phyloP scores from a whole-genome alignment of 1,140 invertebrate species.

The Pseudomyrmex sp. region DNA sequence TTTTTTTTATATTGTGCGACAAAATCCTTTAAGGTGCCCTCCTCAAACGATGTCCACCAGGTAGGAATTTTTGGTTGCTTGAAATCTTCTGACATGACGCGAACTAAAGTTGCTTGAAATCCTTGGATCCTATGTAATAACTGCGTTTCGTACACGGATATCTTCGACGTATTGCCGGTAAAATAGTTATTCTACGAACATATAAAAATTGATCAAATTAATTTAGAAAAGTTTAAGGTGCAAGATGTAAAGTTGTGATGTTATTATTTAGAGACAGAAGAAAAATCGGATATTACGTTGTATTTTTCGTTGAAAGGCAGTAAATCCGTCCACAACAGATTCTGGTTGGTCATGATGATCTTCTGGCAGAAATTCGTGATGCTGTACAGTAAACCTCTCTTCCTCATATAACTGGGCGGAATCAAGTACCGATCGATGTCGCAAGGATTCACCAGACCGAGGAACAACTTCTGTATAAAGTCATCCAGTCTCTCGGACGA shows the following conservation, averaged over 20 bases:
- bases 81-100: slow-evolving; percentile 66
- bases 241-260: background rate
- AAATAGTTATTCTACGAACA: background rate
- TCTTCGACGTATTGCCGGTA: background rate
- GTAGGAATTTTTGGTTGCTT: slow-evolving; percentile 73
- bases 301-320: slow-evolving; percentile 67
- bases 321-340: slow-evolving; percentile 67
- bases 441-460: slow-evolving; percentile 74
- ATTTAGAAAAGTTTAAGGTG: background rate
- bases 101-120: slow-evolving; percentile 69
- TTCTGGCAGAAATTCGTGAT: slow-evolving; percentile 79
- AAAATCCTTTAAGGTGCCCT: slow-evolving; percentile 77
- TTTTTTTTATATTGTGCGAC: slow-evolving; percentile 72
- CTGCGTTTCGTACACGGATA: slow-evolving; percentile 66
- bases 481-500: slow-evolving; percentile 77
- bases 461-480: slow-evolving; percentile 71
- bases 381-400: slow-evolving; percentile 76
- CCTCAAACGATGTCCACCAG: slow-evolving; percentile 81
- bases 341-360: slow-evolving; percentile 61
- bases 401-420: slow-evolving; percentile 76
- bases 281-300: slow-evolving; percentile 53
- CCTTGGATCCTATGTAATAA: slow-evolving; percentile 70
- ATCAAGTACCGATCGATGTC: slow-evolving; percentile 81
- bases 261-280: too few relatives aligned
- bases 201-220: slow-evolving; percentile 12